These are phyloP conservation scores for Mormyrops attenuatus DNA, from an alignment of 2,797 vertebrate species.

Conservation along the genomic window DNA sequence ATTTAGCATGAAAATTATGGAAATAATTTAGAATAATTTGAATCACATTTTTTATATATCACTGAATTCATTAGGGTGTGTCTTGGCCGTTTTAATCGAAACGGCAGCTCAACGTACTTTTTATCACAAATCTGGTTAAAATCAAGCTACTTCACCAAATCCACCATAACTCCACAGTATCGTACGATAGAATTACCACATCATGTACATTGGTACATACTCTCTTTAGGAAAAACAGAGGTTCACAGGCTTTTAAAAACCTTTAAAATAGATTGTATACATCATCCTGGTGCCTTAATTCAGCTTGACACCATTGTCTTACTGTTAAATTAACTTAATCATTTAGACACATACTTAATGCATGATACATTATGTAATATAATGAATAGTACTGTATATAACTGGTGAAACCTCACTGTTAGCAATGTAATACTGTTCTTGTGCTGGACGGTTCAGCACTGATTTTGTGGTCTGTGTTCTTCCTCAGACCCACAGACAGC, in stretches of 20 bases:
- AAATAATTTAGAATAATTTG: not conserved
- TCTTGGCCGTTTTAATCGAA: not conserved
- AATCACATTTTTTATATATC: not conserved
- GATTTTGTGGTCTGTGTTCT: not conserved
- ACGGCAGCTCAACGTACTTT: not conserved
- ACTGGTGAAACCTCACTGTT: not conserved
- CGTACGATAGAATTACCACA: not conserved
- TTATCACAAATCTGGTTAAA: not conserved
- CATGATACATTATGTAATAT: not conserved
- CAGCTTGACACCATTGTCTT: not conserved
- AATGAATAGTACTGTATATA: not conserved
- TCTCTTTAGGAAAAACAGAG: not conserved
- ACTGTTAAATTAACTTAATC: not conserved
- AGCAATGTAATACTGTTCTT: not conserved
- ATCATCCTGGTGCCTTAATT: not conserved
- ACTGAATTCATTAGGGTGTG: not conserved
- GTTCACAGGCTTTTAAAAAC: not conserved
- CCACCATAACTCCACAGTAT: not conserved
- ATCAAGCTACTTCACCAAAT: not conserved
- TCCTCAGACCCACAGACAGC: conserved; percentile 87
- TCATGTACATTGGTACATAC: not conserved
- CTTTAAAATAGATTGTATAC: not conserved
- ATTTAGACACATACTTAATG: not conserved
- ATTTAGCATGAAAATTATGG: not conserved
- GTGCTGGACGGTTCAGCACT: not conserved